Base-by-base conservation (phyloP, 2,888 invertebrate species). In the Junonia oenone region DNA sequence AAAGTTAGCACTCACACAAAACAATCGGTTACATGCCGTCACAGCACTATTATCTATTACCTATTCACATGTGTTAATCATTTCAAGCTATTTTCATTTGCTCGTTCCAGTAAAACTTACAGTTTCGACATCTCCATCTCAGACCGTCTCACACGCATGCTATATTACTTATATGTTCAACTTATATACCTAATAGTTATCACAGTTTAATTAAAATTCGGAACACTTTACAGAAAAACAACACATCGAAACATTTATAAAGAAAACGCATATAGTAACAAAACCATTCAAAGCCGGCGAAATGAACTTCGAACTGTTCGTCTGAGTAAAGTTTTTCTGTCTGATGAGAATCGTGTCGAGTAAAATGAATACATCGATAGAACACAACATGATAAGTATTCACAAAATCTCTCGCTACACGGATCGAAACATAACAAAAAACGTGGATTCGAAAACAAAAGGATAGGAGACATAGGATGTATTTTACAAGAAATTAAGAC, bases 1-100 rank as follows among this genome's bases (percentile, higher is more conserved):
- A 88, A 88, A 78, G 91, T 91, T 91, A 89, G 93, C 93, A 91
- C 91, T 92, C 88, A 91, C 90, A 89, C 85, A 85, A 83, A 76
- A 84, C 84, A 81, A 78, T 81, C 81, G 80, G 72, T 68, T 67
- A 77, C 87, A 88, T 88, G 88, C 87, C 78, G 70, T 69, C 77
- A 79, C 77, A 75, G 73, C 75, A 78, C 76, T 72, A 68, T 71
- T 68, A 67, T 71, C 68, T 70, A 73, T 68, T 47, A 64, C 64
- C 68, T 70, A 59, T 63, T 56, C 60, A 64, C 66, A 58, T 58
- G 59, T 75, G 82, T 83, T 83, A 81, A 78, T 76, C 54, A 61
- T 55, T 59, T 73, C 72, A 86, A 81, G 82, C 82, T 78, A 70
- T 75, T 61, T 78, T 67, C 74, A 76, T 67, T 65, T 64, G 72